Base-by-base conservation (phyloP, 2,797 vertebrate genomes). In the Pteronotus mesoamericanus region DNA sequence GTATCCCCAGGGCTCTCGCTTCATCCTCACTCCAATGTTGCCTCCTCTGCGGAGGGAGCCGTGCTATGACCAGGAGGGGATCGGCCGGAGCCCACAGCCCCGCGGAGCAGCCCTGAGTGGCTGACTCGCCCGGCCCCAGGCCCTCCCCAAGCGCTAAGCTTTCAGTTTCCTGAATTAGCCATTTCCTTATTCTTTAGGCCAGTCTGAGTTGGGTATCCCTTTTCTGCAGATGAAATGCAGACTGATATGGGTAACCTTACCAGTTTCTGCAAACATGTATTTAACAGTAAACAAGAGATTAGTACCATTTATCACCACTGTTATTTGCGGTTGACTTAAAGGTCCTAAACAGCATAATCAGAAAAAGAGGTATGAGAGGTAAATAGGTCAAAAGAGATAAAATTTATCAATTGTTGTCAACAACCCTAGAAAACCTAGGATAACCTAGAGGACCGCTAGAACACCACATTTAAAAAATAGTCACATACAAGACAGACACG, bases 161-260 rank as follows among this genome's bases (percentile, higher is more conserved):
- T 21, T 53, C 51, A 21, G 51, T 21, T 32, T 42, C 53, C 14
- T n/a, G 44, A 39, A 51, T 39, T 19, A 21, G 79, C 64, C 55
- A 12, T 21, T 26, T 87, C 42, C 42, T 26, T 16, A 2, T 46
- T 21, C 26, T 18, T 9, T 6, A 22, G 0, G 29, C 34, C 46
- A 11, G n/a, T 42, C 2, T n/a, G n/a, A 24, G 9, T 1, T n/a
- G 68, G 5, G 26, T 24, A 16, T 10, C 39, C 24, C 24, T 51
- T 42, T 21, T 29, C 75, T 61, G 77, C 9, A 51, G n/a, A 6
- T 14, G n/a, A 46, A 19, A 48, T 14, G 39, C n/a, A 16, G 22
- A 21, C 0, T 34, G 37, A 32, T 22, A 0, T 4, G 9, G 24
- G 4, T 22, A 57, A 15, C 48, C 6, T n/a, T 8, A 6, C 19